Base-by-base conservation (phyloP, 2,888 invertebrate genomes). In the Phorcus lineatus region DNA sequence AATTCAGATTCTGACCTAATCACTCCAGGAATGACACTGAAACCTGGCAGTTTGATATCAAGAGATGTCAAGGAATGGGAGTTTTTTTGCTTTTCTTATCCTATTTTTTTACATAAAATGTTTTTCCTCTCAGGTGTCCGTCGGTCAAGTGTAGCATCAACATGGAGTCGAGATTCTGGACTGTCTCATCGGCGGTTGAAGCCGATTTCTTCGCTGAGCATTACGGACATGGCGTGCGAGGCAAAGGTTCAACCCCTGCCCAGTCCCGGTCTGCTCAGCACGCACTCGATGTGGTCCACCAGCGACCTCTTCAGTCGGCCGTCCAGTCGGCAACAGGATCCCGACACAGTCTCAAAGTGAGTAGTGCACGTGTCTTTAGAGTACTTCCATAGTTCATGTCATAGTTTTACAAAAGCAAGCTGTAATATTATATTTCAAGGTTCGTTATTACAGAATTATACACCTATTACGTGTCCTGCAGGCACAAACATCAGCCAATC, bases 241-340 rank as follows among this genome's bases (percentile, higher is more conserved):
- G 52, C 74, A 2, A 55, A 81, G 6, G 81, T 84, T 9, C 87
- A 79, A 13, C 55, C 88, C 11, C 84, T 86, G 0, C 84, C 84
- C 16, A 90, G 90, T 74, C 90, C 90, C 6, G 90, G 90, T 0
- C 78, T 89, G 55, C 86, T 90, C 55, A 89, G 89, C 82, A 89
- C 85, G 1, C 81, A 83, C 70, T 89, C 89, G n/a, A 87, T 87
- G 67, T 89, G 89, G 89, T 88, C 88, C 80, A 85, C 84, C 62
- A 82, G 82, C 19, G 85, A 85, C 78, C 81, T 83, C 4, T 78
- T 76, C 40, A 52, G 52, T 76, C 54, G 55, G 31, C 80, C 47
- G 36, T 40, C 76, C 31, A 52, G n/a, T 52, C 52, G 78, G 24
- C 54, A 52, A 57, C 77, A 74, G 16, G 83, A 83, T 31, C 75